Evolutionary conservation across 2,888 invertebrate genomes (phyloP).

Genomic region (Lottia scabra): DNA sequence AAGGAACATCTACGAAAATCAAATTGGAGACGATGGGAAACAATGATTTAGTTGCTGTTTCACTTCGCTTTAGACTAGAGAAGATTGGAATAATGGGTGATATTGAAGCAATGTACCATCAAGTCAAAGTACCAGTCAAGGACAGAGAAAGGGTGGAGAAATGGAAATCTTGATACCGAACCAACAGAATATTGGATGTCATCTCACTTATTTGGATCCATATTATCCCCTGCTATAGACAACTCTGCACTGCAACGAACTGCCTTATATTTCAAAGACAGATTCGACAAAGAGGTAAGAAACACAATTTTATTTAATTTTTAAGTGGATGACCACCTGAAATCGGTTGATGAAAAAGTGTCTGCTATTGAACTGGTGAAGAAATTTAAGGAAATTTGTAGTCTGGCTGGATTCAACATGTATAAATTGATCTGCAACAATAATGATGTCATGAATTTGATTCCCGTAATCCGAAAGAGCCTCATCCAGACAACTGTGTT

Average conservation of each 20-base stretch:
- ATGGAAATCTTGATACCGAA: neutral
- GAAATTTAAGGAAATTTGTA: too few relatives aligned
- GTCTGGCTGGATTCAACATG: too few relatives aligned
- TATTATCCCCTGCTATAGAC: constrained; percentile 14
- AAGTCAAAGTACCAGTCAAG: constrained; percentile 9
- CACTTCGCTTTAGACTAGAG: constrained; percentile 8
- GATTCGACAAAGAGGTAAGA: neutral
- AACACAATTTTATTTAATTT: constrained; percentile 21
- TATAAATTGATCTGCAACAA: too few relatives aligned
- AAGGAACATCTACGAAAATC: constrained; percentile 10
- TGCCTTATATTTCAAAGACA: neutral
- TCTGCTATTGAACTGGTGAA: too few relatives aligned
- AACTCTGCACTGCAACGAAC: neutral
- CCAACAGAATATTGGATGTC: constrained; percentile 17
- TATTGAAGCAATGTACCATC: constrained; percentile 24
- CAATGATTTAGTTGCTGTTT: constrained; percentile 11
- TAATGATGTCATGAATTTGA: too few relatives aligned
- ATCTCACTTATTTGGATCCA: constrained; percentile 19
- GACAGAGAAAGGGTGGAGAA: constrained; percentile 22
- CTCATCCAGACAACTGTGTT: neutral
- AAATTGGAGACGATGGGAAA: constrained; percentile 17
- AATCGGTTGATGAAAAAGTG: too few relatives aligned
- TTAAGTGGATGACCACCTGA: too few relatives aligned
- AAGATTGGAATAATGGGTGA: constrained; percentile 19
- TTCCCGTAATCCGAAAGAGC: constrained; percentile 19